Conservation (phyloP, 2,113 vertebrate genomes). For the Phaethornis superciliosus region DNA sequence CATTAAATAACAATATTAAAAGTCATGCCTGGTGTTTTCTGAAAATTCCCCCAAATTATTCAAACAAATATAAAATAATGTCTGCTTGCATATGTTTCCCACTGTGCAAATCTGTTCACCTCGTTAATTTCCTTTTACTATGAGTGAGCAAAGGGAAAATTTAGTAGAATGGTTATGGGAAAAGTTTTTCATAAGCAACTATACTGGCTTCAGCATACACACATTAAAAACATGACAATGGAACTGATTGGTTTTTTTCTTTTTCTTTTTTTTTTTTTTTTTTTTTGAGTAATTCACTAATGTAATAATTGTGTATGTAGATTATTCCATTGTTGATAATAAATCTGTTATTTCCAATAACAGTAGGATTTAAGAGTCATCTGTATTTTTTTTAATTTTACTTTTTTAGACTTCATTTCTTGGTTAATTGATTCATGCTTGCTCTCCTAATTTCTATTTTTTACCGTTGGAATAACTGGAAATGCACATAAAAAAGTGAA, state of each 20-base stretch:
- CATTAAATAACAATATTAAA: background rate
- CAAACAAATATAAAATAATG: background rate
- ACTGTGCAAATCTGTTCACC: conserved; percentile 17
- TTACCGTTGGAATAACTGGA: background rate
- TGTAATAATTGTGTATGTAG: background rate
- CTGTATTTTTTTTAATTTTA: background rate
- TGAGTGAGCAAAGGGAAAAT: background rate
- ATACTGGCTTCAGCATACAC: background rate
- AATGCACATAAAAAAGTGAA: background rate
- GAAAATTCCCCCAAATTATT: background rate
- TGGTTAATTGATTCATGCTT: background rate
- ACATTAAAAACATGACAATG: background rate
- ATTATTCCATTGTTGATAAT: background rate
- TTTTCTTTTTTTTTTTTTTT: background rate
- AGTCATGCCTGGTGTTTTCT: background rate
- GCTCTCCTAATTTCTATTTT: background rate
- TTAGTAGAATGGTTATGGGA: background rate
- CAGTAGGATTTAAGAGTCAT: background rate
- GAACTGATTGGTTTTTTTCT: background rate
- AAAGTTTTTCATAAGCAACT: background rate
- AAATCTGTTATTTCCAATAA: background rate
- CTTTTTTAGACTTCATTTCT: background rate
- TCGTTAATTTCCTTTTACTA: background rate
- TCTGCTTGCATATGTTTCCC: background rate
- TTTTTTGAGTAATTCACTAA: background rate